phyloP scores from a whole-genome alignment of 2,113 vertebrate genomes.

The Agelaius tricolor region DNA sequence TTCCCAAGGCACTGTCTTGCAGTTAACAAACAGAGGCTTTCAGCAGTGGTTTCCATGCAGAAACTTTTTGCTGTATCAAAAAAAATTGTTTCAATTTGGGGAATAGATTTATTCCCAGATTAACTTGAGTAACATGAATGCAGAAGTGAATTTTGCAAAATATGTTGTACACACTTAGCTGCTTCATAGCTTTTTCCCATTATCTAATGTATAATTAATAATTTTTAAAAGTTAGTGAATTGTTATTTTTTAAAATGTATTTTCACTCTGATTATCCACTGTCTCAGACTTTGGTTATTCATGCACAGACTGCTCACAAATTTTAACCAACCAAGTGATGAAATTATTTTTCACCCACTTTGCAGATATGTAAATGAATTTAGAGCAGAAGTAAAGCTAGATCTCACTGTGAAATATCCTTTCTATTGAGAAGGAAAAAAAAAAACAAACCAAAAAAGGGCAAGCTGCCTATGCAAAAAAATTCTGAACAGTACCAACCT shows the following conservation, averaged over 20 bases:
- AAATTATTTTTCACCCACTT: background rate
- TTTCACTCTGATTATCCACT: background rate
- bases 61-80: background rate
- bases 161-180: background rate
- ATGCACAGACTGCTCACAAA: background rate
- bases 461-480: background rate
- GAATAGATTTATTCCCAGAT: background rate
- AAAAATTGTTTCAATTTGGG: background rate
- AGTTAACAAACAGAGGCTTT: background rate
- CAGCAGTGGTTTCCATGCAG: background rate
- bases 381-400: background rate
- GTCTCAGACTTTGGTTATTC: background rate
- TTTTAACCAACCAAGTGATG: background rate
- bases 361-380: background rate
- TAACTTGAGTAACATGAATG: background rate
- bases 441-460: background rate
- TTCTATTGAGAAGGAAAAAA: background rate
- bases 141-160: background rate
- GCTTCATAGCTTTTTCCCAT: background rate
- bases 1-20: background rate
- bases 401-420: background rate
- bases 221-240: background rate
- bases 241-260: background rate
- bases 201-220: background rate
- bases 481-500: fast-evolving